Conservation (phyloP, 2,888 invertebrate species). For the Ichneumoninae sp. region DNA sequence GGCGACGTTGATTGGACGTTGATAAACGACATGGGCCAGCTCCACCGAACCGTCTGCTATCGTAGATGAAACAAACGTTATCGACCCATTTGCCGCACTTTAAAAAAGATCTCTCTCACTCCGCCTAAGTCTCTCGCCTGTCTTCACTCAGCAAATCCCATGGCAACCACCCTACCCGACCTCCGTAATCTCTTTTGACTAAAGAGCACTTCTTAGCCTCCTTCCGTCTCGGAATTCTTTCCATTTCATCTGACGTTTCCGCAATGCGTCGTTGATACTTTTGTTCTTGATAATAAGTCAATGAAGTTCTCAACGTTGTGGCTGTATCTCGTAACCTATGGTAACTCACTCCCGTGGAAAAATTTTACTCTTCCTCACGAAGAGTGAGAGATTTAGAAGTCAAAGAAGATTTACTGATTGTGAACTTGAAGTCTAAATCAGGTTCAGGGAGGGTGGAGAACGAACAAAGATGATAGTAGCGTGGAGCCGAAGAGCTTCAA, state of each 20-base stretch:
- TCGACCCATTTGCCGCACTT: constrained; percentile 72
- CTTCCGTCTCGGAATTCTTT: constrained; percentile 31
- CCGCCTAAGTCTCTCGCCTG: constrained; percentile 48
- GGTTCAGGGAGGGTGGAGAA: too few relatives aligned
- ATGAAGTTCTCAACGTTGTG: not conserved
- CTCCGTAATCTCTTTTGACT: constrained; percentile 64
- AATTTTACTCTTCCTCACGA: too few relatives aligned
- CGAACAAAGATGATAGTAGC: too few relatives aligned
- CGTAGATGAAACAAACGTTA: constrained; percentile 79
- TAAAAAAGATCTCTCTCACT: constrained; percentile 56
- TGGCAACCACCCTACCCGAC: not conserved
- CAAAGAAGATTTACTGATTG: too few relatives aligned
- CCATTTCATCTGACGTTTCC: constrained; percentile 10
- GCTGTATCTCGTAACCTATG: too few relatives aligned
- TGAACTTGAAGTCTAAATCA: too few relatives aligned
- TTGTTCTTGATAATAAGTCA: not conserved
- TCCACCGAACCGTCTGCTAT: constrained; percentile 68
- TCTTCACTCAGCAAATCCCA: constrained; percentile 40
- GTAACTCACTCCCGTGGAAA: too few relatives aligned
- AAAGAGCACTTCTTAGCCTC: constrained; percentile 43
- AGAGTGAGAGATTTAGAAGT: too few relatives aligned
- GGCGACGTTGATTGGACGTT: constrained; percentile 81
- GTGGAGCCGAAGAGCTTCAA: too few relatives aligned
- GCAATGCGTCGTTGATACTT: not conserved
- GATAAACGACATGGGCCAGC: constrained; percentile 78